These are phyloP conservation scores for Nymphalis c-album DNA, from an alignment of 2,888 invertebrate genomes.

Conservation along the genomic window DNA sequence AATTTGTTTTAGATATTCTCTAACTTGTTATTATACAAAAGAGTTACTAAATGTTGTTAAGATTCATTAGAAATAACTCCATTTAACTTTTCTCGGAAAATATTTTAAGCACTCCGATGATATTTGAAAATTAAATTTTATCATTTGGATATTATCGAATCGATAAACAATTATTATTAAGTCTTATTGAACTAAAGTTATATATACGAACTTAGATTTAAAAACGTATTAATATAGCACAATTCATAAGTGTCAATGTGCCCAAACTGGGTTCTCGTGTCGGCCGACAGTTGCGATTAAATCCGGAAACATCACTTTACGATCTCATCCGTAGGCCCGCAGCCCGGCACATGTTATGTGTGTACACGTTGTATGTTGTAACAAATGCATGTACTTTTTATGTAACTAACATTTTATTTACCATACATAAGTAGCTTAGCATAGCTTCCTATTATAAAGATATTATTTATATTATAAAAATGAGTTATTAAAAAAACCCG, in stretches of 20 bases:
- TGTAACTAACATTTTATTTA: neutral
- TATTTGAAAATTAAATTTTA: too few species aligned
- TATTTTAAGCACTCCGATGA: too few species aligned
- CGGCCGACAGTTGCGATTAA: conserved; percentile 30
- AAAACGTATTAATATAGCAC: neutral
- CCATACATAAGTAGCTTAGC: neutral
- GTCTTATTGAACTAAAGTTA: too few species aligned
- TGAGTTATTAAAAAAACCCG: too few species aligned
- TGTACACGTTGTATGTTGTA: neutral
- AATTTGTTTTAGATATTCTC: neutral
- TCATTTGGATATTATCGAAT: too few species aligned
- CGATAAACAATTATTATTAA: too few species aligned
- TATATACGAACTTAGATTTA: neutral
- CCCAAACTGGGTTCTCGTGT: conserved; percentile 1
- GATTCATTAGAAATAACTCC: too few species aligned
- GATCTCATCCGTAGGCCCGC: conserved; percentile 36
- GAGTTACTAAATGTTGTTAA: too few species aligned
- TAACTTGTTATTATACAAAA: neutral
- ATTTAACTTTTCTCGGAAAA: too few species aligned
- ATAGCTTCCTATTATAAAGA: too few species aligned
- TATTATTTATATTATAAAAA: too few species aligned
- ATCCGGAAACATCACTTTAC: conserved; percentile 42
- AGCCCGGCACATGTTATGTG: conserved; percentile 16
- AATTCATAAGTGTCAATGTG: neutral
- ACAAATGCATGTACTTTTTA: neutral